phyloP scores from a whole-genome alignment of 2,888 invertebrate species.

The Lasioglossum figueresi region DNA sequence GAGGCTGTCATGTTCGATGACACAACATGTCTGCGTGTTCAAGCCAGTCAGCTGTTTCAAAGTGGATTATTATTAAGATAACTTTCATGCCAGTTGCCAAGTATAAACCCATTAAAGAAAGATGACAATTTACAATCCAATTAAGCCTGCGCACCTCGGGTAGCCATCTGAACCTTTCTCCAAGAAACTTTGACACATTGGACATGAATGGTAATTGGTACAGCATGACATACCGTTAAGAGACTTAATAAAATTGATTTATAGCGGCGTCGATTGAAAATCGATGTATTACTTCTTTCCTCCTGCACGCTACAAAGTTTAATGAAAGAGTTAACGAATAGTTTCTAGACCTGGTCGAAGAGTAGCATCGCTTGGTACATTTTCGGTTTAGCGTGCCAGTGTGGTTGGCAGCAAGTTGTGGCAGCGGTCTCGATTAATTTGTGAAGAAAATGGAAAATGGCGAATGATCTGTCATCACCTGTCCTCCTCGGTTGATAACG shows the following conservation, averaged over 20 bases:
- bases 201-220: not conserved
- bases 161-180: not conserved
- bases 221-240: not conserved
- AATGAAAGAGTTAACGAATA: too few relatives aligned
- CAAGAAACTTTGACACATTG: not conserved
- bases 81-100: not conserved
- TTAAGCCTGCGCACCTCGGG: not conserved
- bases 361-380: not conserved
- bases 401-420: not conserved
- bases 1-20: not conserved
- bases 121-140: constrained; percentile 8
- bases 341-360: too few relatives aligned
- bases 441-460: not conserved
- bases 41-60: not conserved
- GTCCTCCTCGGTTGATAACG: not conserved
- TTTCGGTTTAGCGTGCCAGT: not conserved
- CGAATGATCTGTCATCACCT: not conserved
- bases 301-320: not conserved
- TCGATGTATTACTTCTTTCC: not conserved
- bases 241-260: not conserved
- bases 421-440: not conserved
- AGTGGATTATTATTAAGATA: constrained; percentile 15
- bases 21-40: too few relatives aligned
- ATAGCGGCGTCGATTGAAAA: not conserved
- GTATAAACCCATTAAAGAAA: not conserved